Evolutionary conservation across 2,888 invertebrate species (phyloP).

Genomic region (Ptilodon capucinus): DNA sequence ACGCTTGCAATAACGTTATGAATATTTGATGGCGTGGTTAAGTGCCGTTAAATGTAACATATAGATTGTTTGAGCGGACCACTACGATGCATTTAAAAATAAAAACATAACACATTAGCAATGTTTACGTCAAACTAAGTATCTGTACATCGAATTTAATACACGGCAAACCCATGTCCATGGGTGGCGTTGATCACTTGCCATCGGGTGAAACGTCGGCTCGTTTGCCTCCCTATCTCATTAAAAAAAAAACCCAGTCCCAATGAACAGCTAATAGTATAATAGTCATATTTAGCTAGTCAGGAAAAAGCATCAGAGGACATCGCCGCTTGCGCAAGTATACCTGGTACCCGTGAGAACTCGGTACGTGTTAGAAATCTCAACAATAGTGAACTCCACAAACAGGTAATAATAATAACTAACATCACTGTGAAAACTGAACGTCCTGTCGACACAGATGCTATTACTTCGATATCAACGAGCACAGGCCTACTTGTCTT

Average conservation of each 20-base stretch:
- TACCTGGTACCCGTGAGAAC: slow-evolving; percentile 62
- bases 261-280: no score
- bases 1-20: slow-evolving; percentile 65
- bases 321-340: slow-evolving; percentile 46
- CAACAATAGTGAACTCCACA: slow-evolving; percentile 52
- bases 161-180: no score
- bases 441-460: slow-evolving; percentile 35
- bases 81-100: slow-evolving; percentile 10
- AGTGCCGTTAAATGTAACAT: slow-evolving; percentile 24
- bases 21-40: slow-evolving; percentile 52
- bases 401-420: slow-evolving; percentile 42
- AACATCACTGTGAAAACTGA: slow-evolving; percentile 39
- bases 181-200: no score
- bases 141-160: no score
- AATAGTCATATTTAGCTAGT: slow-evolving; percentile 30
- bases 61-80: slow-evolving; percentile 9
- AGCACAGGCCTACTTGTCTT: no score
- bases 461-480: slow-evolving; percentile 25
- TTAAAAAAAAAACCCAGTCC: no score
- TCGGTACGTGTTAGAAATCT: slow-evolving; percentile 70
- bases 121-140: background rate
- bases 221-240: no score
- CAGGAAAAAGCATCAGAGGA: slow-evolving; percentile 39
- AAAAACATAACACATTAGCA: slow-evolving; percentile 9
- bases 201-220: no score